Evolutionary conservation across 2,113 vertebrate species (phyloP).

Genomic region (Solenodon paradoxus): DNA sequence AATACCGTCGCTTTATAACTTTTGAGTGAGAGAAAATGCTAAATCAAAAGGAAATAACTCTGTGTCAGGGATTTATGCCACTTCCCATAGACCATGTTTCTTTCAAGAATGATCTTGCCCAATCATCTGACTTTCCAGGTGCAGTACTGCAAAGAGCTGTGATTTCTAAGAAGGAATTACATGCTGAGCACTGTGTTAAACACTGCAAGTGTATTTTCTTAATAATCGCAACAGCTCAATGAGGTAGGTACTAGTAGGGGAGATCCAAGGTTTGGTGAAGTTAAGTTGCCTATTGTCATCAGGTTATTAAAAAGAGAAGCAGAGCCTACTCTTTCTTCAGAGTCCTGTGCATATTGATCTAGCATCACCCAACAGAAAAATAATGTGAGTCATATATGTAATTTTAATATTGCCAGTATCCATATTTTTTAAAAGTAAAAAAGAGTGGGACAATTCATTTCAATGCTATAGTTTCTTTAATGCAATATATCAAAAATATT

Average conservation of each 20-base stretch:
- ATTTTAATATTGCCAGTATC: not conserved
- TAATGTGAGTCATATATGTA: not conserved
- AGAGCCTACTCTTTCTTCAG: not conserved
- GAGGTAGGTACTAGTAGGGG: not conserved
- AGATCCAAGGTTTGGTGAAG: not conserved
- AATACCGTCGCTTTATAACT: not conserved
- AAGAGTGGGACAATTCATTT: not conserved
- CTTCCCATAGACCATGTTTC: not conserved
- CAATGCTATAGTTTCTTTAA: not conserved
- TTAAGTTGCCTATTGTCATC: not conserved
- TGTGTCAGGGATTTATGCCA: not conserved
- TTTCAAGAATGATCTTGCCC: not conserved
- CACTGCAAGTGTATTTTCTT: not conserved
- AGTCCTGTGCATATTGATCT: not conserved
- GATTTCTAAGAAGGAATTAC: not conserved
- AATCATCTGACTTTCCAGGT: not conserved
- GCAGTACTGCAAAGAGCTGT: not conserved
- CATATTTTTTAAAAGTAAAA: not conserved
- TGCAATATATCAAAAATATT: not conserved
- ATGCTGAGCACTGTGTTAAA: not conserved
- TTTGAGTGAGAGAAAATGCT: not conserved
- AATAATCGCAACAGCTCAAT: not conserved
- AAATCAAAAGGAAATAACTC: conserved; percentile 32
- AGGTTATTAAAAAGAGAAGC: not conserved
- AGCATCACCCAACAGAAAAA: not conserved